Evolutionary conservation across 2,888 invertebrate species (phyloP).

Genomic region (Isoperla grammatica): DNA sequence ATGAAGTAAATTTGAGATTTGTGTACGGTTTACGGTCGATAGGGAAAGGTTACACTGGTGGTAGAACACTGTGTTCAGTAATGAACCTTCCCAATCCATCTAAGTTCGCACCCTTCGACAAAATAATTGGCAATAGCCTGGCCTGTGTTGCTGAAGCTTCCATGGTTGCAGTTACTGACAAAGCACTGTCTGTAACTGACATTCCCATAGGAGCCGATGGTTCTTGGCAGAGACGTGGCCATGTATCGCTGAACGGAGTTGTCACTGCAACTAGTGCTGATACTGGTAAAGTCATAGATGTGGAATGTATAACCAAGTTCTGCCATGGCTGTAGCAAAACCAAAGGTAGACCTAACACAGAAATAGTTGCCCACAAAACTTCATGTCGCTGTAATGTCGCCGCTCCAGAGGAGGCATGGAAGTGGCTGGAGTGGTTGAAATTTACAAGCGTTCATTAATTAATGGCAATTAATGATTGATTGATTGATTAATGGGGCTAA

Average conservation of each 20-base stretch:
- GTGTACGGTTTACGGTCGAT: background rate
- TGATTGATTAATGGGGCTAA: too few species aligned
- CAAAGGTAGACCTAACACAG: too few species aligned
- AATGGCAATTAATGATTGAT: too few species aligned
- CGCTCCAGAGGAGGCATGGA: too few species aligned
- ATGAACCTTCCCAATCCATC: background rate
- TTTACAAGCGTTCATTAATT: too few species aligned
- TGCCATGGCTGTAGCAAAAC: slow-evolving; percentile 1
- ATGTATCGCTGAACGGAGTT: slow-evolving; percentile 9
- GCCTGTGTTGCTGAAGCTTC: background rate
- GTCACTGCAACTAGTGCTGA: slow-evolving; percentile 9
- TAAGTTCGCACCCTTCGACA: background rate
- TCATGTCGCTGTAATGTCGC: too few species aligned
- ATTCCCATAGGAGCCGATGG: slow-evolving; percentile 3
- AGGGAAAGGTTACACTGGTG: background rate
- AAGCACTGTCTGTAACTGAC: background rate
- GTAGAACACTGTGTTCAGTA: background rate
- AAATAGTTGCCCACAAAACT: too few species aligned
- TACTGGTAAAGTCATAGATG: slow-evolving; percentile 12
- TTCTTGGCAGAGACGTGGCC: slow-evolving; percentile 13
- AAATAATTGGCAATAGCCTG: background rate
- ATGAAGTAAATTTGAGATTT: background rate
- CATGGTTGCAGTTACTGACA: background rate
- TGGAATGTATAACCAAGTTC: slow-evolving; percentile 1
- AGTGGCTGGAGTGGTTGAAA: too few species aligned